These are phyloP conservation scores for Phortica okadai DNA, from an alignment of 2,888 invertebrate genomes.

Conservation along the genomic window DNA sequence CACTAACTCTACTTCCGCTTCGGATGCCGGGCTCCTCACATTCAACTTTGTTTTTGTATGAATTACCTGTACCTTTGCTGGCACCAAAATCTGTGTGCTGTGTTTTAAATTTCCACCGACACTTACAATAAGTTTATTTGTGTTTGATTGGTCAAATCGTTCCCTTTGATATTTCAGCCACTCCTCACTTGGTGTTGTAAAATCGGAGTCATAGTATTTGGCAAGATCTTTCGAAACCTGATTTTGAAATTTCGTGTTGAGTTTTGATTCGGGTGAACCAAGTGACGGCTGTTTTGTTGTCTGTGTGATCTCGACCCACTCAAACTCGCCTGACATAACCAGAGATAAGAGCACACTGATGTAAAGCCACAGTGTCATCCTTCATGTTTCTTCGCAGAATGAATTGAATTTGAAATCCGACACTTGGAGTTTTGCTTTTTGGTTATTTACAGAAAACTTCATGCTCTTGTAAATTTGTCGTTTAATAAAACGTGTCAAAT, in stretches of 20 bases:
- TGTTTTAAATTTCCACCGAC: constrained; percentile 56
- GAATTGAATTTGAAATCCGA: neutral
- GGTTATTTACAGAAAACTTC: constrained; percentile 3
- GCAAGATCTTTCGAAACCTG: neutral
- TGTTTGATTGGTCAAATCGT: constrained; percentile 60
- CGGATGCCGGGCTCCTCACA: constrained; percentile 42
- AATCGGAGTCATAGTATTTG: constrained; percentile 21
- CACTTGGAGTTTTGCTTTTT: neutral
- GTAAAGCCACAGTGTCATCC: constrained; percentile 47
- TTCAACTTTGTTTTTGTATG: constrained; percentile 57
- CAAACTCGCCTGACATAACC: constrained; percentile 39
- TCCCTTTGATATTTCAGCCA: constrained; percentile 75
- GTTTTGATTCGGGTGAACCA: neutral
- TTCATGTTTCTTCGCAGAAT: constrained; percentile 5
- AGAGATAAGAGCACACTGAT: constrained; percentile 42
- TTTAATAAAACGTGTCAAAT: constrained; percentile 50
- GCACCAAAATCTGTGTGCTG: constrained; percentile 58
- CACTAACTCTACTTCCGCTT: constrained; percentile 40
- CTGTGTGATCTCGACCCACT: constrained; percentile 57
- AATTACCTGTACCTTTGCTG: constrained; percentile 55
- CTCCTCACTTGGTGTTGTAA: constrained; percentile 66
- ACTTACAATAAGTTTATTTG: constrained; percentile 55
- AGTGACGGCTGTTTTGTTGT: constrained; percentile 15
- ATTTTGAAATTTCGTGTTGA: neutral
- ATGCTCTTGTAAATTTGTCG: constrained; percentile 32